Percentiles rank a stretch among this genome's conserved stretches.
phyloP scores from a whole-genome alignment of 2,113 vertebrate species.

The Pseudopipra pipra region DNA sequence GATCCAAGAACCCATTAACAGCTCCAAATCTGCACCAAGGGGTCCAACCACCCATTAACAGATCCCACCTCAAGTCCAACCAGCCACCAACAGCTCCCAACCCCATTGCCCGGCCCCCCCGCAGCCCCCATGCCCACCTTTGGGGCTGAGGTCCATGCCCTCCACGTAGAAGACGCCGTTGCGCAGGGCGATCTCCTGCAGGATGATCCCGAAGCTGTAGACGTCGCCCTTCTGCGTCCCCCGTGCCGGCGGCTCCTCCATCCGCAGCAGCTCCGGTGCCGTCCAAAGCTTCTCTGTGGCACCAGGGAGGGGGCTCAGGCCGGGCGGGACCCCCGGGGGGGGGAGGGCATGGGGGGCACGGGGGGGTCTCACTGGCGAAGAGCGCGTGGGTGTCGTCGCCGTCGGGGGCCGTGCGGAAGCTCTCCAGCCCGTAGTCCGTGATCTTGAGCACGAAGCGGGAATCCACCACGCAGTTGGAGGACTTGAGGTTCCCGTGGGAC shows the following conservation, averaged over 20 bases:
- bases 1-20: accelerated
- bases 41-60: not conserved
- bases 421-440: constrained; percentile 89
- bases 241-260: constrained; percentile 46
- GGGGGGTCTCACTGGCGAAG: constrained; percentile 83
- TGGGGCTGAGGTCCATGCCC: constrained; percentile 80
- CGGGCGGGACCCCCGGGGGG: accelerated
- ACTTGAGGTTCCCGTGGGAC: constrained; percentile 91
- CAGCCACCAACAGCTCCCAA: not conserved
- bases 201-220: constrained; percentile 91
- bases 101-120: accelerated
- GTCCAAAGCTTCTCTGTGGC: constrained; percentile 88
- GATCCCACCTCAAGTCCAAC: too few species aligned
- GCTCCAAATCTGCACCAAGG: too few species aligned
- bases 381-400: constrained; percentile 77
- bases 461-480: constrained; percentile 94
- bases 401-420: constrained; percentile 68
- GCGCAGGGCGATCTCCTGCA: constrained; percentile 89
- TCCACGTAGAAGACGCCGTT: constrained; percentile 85
- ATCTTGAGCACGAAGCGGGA: constrained; percentile 95
- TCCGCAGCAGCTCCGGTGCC: constrained; percentile 83
- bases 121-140: constrained; percentile 69
- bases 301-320: not conserved
- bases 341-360: accelerated
- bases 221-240: constrained; percentile 88